Percentiles rank a stretch among this genome's conserved stretches.
phyloP scores from a whole-genome alignment of 2,113 vertebrate species.

The Myrmophylax atrothorax region DNA sequence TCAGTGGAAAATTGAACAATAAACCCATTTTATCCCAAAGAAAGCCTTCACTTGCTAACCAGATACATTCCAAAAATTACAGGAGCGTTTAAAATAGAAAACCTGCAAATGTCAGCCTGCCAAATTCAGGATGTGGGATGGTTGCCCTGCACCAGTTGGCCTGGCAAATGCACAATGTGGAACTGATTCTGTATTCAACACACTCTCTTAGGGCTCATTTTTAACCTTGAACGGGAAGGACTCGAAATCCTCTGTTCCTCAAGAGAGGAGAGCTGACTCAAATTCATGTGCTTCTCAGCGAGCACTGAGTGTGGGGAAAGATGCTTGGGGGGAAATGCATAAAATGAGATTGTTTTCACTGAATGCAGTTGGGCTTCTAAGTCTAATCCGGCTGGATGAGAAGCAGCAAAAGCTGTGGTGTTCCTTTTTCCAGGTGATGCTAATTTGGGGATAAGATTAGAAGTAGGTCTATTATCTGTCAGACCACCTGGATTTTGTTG shows the following conservation, averaged over 20 bases:
- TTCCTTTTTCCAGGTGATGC: not conserved
- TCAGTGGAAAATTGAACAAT: not conserved
- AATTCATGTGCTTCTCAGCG: not conserved
- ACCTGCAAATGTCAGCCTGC: constrained; percentile 16
- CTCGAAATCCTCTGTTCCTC: not conserved
- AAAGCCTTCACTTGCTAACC: not conserved
- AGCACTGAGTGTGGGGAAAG: not conserved
- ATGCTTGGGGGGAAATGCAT: not conserved
- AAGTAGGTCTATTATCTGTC: not conserved
- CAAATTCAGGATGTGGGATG: constrained; percentile 38
- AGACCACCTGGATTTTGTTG: not conserved
- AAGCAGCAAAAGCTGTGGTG: not conserved
- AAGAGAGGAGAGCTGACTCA: constrained; percentile 26
- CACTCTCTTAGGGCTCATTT: not conserved
- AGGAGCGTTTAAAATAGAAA: not conserved
- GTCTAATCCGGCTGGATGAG: not conserved
- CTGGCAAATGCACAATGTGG: constrained; percentile 11
- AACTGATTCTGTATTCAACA: constrained; percentile 24
- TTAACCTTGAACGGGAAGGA: constrained; percentile 42
- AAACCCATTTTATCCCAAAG: not conserved
- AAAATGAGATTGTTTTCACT: not conserved
- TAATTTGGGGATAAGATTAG: not conserved
- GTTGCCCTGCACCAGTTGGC: constrained; percentile 37
- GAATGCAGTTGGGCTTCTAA: not conserved
- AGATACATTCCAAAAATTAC: not conserved